phyloP scores from a whole-genome alignment of 2,113 vertebrate genomes.

The Guaruba guarouba region DNA sequence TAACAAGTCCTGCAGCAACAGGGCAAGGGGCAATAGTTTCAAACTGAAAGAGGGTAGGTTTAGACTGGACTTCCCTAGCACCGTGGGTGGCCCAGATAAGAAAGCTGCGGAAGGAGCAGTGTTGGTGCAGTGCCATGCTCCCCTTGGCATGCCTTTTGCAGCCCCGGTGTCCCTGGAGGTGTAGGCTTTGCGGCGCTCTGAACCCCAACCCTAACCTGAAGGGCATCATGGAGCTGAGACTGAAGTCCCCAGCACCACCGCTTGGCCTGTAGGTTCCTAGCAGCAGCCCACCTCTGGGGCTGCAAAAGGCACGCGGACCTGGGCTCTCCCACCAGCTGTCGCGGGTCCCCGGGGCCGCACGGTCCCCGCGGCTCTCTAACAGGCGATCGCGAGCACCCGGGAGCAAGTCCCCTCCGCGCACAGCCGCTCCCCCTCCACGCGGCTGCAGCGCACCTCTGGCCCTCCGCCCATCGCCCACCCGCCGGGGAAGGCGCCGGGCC shows the following conservation, averaged over 20 bases:
- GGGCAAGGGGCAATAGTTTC: neutral
- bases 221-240: neutral
- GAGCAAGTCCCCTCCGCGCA: accelerated
- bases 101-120: accelerated
- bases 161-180: accelerated
- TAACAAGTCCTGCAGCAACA: neutral
- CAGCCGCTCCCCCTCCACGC: too few relatives aligned
- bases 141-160: neutral
- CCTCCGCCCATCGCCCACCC: too few relatives aligned
- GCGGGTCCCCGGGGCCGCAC: accelerated
- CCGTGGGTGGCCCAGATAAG: accelerated
- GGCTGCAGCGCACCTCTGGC: neutral
- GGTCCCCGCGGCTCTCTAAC: accelerated
- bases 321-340: neutral
- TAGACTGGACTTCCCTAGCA: neutral
- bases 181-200: accelerated
- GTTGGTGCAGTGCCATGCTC: accelerated
- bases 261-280: neutral
- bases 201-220: neutral
- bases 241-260: neutral
- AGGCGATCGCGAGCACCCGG: accelerated
- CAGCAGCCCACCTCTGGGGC: neutral
- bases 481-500: neutral
- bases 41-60: neutral
- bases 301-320: neutral